These are phyloP conservation scores for Bugulina stolonifera DNA, from an alignment of 2,888 invertebrate species.

Conservation along the genomic window DNA sequence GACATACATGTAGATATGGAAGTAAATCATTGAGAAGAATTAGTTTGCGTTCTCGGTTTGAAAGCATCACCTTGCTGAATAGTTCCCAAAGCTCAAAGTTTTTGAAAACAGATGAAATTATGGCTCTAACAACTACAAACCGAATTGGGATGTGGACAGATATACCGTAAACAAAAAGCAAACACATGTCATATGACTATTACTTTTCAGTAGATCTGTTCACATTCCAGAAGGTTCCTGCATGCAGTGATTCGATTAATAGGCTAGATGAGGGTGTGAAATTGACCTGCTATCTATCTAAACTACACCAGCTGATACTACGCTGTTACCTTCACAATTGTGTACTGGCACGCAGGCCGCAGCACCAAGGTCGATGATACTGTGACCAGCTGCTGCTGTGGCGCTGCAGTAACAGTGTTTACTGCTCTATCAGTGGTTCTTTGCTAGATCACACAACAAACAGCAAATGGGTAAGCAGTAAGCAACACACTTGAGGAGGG, in stretches of 20 bases:
- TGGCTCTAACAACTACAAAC: no score
- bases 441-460: not conserved
- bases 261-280: no score
- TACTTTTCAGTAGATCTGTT: not conserved
- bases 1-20: no score
- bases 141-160: no score
- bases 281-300: no score
- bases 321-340: slow-evolving; percentile 10
- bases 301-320: not conserved
- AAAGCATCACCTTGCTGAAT: no score
- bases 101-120: no score
- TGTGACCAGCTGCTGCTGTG: not conserved
- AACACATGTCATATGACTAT: not conserved
- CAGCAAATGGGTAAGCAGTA: not conserved
- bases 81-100: no score
- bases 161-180: not conserved
- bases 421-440: not conserved
- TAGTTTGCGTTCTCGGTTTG: no score
- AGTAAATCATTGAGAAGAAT: no score
- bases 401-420: not conserved
- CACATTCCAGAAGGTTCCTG: not conserved
- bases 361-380: slow-evolving; percentile 8
- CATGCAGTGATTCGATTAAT: no score
- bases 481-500: no score
- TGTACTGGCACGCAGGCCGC: not conserved